These are phyloP conservation scores for Carlito syrichta DNA, from an alignment of 2,113 vertebrate species.

Conservation along the genomic window DNA sequence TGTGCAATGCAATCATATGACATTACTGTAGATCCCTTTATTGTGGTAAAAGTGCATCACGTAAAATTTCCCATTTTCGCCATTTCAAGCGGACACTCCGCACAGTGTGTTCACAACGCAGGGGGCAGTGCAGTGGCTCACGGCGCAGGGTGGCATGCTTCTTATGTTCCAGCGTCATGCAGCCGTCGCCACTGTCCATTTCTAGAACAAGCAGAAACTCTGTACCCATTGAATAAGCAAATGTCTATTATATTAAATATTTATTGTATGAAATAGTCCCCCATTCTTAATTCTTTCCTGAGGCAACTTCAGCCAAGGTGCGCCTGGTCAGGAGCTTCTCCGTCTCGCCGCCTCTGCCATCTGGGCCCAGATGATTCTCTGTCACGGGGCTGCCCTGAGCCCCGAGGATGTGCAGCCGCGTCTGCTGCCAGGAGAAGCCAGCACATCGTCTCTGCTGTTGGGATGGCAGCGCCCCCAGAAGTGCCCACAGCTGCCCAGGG, in stretches of 20 bases:
- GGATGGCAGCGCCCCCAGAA: no score
- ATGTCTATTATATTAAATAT: background rate
- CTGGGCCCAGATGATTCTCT: background rate
- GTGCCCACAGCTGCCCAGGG: background rate
- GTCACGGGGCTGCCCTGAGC: no score
- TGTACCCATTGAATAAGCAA: background rate
- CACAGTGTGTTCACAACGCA: no score
- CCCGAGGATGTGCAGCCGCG: no score
- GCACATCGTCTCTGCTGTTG: background rate
- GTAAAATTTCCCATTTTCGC: background rate
- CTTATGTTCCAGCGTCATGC: no score
- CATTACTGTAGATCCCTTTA: background rate
- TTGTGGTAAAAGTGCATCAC: background rate
- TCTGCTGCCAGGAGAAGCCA: no score
- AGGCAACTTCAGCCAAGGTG: background rate
- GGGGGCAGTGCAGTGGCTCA: no score
- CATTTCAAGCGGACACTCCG: background rate
- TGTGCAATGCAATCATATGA: background rate
- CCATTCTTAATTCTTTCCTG: background rate
- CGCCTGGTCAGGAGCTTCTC: no score
- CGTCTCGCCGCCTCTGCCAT: background rate
- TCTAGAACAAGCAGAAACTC: background rate
- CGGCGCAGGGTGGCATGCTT: no score
- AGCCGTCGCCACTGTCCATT: rapidly evolving
- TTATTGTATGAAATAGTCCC: background rate